Percentiles rank a stretch among this genome's conserved stretches.
phyloP scores from a whole-genome alignment of 2,888 invertebrate species.

The Chrysopilus asiliformis region DNA sequence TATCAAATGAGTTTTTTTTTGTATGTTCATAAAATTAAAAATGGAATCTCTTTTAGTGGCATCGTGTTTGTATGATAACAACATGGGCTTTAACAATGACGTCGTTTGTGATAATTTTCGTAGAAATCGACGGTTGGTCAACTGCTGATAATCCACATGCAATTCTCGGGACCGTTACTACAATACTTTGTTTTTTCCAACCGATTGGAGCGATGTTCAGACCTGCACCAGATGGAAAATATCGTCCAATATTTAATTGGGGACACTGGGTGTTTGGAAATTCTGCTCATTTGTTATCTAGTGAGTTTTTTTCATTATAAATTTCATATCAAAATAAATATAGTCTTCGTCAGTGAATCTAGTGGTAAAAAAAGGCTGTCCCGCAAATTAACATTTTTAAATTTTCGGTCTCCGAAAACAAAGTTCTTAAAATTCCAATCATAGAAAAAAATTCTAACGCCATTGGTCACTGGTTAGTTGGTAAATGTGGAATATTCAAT shows the following conservation, averaged over 20 bases:
- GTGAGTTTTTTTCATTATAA: slow-evolving; percentile 43
- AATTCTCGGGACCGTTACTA: slow-evolving; percentile 65
- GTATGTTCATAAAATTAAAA: no score
- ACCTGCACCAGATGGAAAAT: slow-evolving; percentile 69
- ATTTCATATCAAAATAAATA: no score
- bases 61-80: slow-evolving; percentile 68
- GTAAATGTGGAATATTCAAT: no score
- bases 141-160: slow-evolving; percentile 68
- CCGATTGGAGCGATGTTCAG: slow-evolving; percentile 78
- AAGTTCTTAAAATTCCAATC: no score
- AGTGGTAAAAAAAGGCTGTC: no score
- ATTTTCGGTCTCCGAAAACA: no score
- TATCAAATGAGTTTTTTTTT: no score
- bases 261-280: slow-evolving; percentile 82
- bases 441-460: no score
- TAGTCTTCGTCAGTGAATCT: no score
- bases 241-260: slow-evolving; percentile 81
- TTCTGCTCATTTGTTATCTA: slow-evolving; percentile 70
- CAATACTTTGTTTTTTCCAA: slow-evolving; percentile 68
- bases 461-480: no score
- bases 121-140: slow-evolving; percentile 65
- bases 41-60: slow-evolving; percentile 54
- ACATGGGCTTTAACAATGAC: slow-evolving; percentile 68
- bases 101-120: slow-evolving; percentile 69
- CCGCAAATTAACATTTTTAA: no score